These are phyloP conservation scores for Sebastes hubbsi DNA, from an alignment of 2,797 vertebrate genomes.

Conservation along the genomic window DNA sequence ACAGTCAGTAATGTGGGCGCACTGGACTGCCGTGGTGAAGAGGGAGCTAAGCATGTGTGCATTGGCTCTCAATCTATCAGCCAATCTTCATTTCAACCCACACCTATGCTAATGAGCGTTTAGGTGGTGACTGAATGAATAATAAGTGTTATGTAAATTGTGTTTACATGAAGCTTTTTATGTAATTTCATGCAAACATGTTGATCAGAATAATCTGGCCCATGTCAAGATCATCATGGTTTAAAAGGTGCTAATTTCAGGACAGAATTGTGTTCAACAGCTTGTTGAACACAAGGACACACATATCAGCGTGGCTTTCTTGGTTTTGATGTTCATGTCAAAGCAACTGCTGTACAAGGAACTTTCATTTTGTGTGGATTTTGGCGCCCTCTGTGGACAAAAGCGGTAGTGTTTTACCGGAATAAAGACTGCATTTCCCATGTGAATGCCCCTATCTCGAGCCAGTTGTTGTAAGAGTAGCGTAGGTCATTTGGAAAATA, in stretches of 20 bases:
- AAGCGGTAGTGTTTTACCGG: neutral
- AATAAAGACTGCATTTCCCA: neutral
- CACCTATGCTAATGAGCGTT: neutral
- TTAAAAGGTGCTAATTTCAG: neutral
- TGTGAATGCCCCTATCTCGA: too few species aligned
- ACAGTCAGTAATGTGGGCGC: neutral
- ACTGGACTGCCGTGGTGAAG: neutral
- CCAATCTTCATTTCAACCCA: neutral
- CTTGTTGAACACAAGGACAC: slow-evolving; percentile 5
- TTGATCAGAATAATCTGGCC: neutral
- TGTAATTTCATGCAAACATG: neutral
- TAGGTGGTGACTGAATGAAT: neutral
- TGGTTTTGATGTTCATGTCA: slow-evolving; percentile 4
- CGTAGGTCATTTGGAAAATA: too few species aligned
- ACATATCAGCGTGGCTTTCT: neutral
- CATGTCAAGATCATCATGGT: neutral
- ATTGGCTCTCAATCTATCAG: neutral
- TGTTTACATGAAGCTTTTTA: neutral
- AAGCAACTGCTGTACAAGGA: too few species aligned
- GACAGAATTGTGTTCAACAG: neutral
- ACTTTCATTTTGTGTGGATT: too few species aligned
- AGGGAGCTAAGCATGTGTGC: neutral
- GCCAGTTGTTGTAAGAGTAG: too few species aligned
- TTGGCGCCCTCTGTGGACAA: too few species aligned
- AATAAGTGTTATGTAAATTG: neutral